These are phyloP conservation scores for Leptinotarsa undecemlineata DNA, from an alignment of 1,140 invertebrate species.

Conservation along the genomic window DNA sequence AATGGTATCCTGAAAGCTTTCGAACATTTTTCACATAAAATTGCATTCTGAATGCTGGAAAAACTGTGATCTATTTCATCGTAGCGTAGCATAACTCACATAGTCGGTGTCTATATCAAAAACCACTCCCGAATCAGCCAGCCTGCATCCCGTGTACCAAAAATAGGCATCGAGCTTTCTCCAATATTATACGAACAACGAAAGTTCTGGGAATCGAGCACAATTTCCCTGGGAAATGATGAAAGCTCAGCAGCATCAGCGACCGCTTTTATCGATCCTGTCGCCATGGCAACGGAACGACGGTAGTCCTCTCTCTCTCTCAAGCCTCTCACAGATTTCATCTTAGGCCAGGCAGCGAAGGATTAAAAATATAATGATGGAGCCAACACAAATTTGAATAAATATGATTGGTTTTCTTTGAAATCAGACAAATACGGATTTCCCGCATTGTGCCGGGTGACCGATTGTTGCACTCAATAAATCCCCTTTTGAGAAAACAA, in stretches of 20 bases:
- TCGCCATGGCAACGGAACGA: constrained; percentile 39
- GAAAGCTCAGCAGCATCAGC: constrained; percentile 40
- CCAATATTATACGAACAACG: constrained; percentile 13
- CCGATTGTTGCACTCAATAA: too few species aligned
- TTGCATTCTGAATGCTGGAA: too few species aligned
- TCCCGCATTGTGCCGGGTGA: too few species aligned
- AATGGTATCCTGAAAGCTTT: too few species aligned
- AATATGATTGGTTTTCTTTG: too few species aligned
- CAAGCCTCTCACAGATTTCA: neutral
- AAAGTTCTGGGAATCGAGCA: constrained; percentile 40
- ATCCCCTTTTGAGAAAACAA: too few species aligned
- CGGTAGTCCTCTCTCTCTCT: constrained; percentile 4
- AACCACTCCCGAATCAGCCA: neutral
- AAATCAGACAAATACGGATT: too few species aligned
- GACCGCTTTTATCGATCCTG: constrained; percentile 44
- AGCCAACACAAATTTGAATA: too few species aligned
- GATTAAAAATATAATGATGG: neutral
- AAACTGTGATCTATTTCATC: too few species aligned
- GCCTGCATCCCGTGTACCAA: constrained; percentile 21
- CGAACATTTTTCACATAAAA: too few species aligned
- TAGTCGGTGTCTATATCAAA: neutral
- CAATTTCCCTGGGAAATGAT: constrained; percentile 45
- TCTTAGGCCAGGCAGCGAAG: constrained; percentile 1
- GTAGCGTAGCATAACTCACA: neutral
- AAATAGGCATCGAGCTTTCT: constrained; percentile 20